Evolutionary conservation across 1,140 invertebrate species (phyloP), one percentile per base, ranked within the genome.

Genomic region (Diorhabda elongata): DNA sequence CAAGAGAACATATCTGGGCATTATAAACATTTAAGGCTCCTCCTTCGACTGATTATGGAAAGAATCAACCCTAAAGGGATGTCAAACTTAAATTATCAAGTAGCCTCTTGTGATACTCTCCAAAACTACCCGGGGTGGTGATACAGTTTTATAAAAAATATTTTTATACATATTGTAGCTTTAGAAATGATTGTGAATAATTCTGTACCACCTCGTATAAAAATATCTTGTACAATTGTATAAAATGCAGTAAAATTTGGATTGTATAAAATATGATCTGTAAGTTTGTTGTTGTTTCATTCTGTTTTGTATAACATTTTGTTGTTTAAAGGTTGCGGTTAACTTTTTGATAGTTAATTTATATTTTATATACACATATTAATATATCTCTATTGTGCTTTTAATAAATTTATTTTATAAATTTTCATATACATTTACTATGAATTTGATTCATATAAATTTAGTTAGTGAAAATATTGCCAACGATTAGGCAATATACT

Each of bases 241-340:
- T 66, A 68, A 67, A 67, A 64, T 26, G 26, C 70, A 67, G 67
- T 71, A 58, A 62, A 71, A 68, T 26, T 68, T 62, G 58, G 47
- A 67, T 71, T 68, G 67, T 67, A 64, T 71, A 64, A 71, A 67
- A 71, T 59, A 59, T 66, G 42, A 8, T 61, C 42, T 61, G 47
- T 65, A 71, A 68, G 67, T 68, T 71, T 71, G 70, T 71, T 71
- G 68, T 71, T 71, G 70, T 71, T 68, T 65, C 70, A 71, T 69
- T 68, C 58, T 69, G 67, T 69, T 71, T 69, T 71, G 66, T 58
- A 63, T 66, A 69, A 69, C 67, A 69, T 59, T 70, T 68, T 57
- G 62, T 74, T 69, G 45, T 65, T 70, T 67, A 68, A 72, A 71
- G 74, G 74, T 75, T 75, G 74, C 74, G 74, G 74, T 71, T 73